Conservation (phyloP, 2,888 invertebrate genomes). For the Frankliniella fusca region DNA sequence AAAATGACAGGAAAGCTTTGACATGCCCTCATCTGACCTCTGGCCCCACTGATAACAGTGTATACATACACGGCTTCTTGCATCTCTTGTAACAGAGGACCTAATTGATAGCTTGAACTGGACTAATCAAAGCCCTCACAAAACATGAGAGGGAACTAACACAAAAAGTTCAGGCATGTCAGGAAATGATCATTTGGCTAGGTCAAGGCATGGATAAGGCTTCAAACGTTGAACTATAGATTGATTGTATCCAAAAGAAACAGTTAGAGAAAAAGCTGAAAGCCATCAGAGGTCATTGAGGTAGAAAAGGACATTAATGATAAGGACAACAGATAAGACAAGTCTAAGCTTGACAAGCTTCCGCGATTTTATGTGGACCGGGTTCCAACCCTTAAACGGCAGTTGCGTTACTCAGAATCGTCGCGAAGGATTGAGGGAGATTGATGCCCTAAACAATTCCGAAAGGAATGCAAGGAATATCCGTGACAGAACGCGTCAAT, state of each 20-base stretch:
- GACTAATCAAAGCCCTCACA: background rate
- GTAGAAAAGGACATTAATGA: background rate
- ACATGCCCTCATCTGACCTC: background rate
- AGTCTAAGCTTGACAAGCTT: background rate
- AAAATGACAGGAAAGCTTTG: background rate
- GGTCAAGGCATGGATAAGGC: background rate
- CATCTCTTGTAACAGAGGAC: background rate
- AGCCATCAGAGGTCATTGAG: background rate
- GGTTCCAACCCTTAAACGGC: background rate
- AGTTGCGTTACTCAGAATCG: background rate
- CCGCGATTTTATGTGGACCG: background rate
- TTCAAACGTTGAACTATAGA: background rate
- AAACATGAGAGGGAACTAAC: background rate
- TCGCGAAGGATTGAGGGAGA: background rate
- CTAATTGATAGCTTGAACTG: background rate
- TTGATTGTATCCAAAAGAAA: background rate
- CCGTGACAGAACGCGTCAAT: background rate
- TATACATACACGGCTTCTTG: background rate
- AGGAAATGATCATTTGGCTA: background rate
- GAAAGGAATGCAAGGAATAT: background rate
- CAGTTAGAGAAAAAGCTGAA: background rate
- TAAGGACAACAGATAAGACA: background rate
- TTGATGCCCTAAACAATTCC: background rate
- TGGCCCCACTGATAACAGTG: background rate
- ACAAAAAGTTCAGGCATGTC: background rate